Conservation (phyloP, 2,888 invertebrate species). For the Operophtera brumata region DNA sequence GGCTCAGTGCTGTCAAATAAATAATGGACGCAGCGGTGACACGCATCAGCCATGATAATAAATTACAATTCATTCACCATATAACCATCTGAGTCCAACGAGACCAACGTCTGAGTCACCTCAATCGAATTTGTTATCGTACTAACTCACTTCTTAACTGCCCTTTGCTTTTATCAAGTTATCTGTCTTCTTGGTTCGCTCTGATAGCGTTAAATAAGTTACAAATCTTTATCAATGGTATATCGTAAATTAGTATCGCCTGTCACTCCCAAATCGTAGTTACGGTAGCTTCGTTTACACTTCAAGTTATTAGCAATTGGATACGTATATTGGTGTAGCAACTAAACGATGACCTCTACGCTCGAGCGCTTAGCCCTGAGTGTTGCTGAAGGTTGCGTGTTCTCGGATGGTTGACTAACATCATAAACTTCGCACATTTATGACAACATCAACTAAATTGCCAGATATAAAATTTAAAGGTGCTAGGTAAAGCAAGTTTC, state of each 20-base stretch:
- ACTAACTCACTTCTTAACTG: slow-evolving; percentile 11
- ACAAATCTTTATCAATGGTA: slow-evolving; percentile 35
- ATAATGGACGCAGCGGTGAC: not conserved
- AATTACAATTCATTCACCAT: slow-evolving; percentile 3
- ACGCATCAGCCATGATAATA: not conserved
- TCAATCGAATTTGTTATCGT: slow-evolving; percentile 8
- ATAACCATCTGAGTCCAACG: not conserved
- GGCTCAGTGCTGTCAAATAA: not conserved
- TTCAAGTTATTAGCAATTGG: slow-evolving; percentile 43
- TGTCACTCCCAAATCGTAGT: slow-evolving; percentile 32
- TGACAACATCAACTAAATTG: slow-evolving; percentile 2
- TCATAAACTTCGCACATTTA: not conserved
- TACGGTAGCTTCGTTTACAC: slow-evolving; percentile 33
- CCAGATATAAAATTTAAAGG: not conserved
- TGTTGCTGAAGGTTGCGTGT: slow-evolving; percentile 67
- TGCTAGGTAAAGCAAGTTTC: not conserved
- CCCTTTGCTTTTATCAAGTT: slow-evolving; percentile 16
- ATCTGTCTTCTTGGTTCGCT: slow-evolving; percentile 25
- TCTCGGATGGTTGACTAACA: slow-evolving; percentile 43
- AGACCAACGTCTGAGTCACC: slow-evolving; percentile 16
- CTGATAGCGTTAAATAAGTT: slow-evolving; percentile 33
- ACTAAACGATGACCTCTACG: slow-evolving; percentile 67
- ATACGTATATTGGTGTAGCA: slow-evolving; percentile 53
- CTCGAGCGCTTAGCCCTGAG: slow-evolving; percentile 70
- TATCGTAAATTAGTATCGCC: slow-evolving; percentile 26